Conservation (phyloP, 37 sponge, comb jelly and placozoan genomes). For the Oscarella lobularis region DNA sequence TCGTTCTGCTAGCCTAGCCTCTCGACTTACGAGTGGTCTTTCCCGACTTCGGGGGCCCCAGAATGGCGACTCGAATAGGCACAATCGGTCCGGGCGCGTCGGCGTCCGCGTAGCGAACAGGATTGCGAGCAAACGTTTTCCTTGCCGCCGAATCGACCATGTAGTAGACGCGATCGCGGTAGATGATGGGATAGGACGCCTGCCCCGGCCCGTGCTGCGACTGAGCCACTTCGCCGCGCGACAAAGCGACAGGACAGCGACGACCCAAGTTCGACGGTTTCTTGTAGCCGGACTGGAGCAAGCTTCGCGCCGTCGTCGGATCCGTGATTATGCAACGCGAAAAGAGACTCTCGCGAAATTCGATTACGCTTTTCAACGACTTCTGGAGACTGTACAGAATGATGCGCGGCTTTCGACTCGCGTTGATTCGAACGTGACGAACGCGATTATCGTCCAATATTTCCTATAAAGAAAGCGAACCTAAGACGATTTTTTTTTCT, state of each 20-base stretch:
- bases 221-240: not conserved
- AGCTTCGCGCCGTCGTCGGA: conserved; percentile 34
- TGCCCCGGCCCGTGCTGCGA: not conserved
- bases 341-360: conserved; percentile 55
- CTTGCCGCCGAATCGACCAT: conserved; percentile 35
- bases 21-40: conserved; percentile 76
- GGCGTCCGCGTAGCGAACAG: conserved; percentile 42
- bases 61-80: conserved; percentile 62
- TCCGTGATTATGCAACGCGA: conserved; percentile 45
- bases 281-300: conserved; percentile 75
- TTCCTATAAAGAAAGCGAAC: conserved; percentile 34
- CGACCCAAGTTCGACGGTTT: conserved; percentile 56
- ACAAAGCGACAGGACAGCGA: conserved; percentile 87
- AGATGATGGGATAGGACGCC: conserved; percentile 50
- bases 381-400: conserved; percentile 47
- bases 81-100: conserved; percentile 37
- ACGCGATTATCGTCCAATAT: conserved; percentile 51
- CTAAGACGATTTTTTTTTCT: not conserved
- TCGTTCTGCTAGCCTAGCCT: too few relatives aligned
- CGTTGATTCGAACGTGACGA: conserved; percentile 38
- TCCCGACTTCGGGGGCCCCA: conserved; percentile 91
- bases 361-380: conserved; percentile 25
- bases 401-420: conserved; percentile 36
- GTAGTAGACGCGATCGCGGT: conserved; percentile 49
- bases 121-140: conserved; percentile 55